Evolutionary conservation across 2,888 invertebrate genomes (phyloP).

Genomic region (Hesperia comma): DNA sequence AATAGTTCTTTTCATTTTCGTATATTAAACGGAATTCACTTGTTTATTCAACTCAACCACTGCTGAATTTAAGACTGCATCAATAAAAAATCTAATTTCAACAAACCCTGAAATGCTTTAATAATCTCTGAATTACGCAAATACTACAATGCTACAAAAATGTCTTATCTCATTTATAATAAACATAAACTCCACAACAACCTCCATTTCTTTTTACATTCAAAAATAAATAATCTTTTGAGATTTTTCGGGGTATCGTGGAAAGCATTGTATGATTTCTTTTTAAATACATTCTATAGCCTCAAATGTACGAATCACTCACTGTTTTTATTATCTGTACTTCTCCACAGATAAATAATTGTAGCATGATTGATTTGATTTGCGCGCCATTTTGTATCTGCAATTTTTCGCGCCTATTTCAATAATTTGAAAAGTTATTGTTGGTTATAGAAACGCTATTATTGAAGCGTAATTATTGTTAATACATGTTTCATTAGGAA

Average conservation of each 20-base stretch:
- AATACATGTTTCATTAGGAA: constrained; percentile 18
- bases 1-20: no score
- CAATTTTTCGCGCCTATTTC: constrained; percentile 21
- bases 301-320: constrained; percentile 14
- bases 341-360: constrained; percentile 13
- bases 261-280: not conserved
- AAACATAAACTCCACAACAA: not conserved
- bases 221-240: not conserved
- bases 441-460: not conserved
- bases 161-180: not conserved
- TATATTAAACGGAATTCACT: no score
- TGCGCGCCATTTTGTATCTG: constrained; percentile 13
- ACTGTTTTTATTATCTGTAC: constrained; percentile 19
- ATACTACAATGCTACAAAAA: no score
- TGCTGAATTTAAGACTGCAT: no score
- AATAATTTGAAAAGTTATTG: constrained; percentile 1
- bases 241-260: not conserved
- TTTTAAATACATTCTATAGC: constrained; percentile 5
- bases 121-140: no score
- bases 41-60: no score
- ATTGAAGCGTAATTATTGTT: not conserved
- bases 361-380: constrained; percentile 26
- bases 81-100: no score
- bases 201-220: constrained; percentile 10
- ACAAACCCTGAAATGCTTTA: no score